Evolutionary conservation across 2,797 vertebrate genomes (phyloP), one percentile per base, ranked within the genome.

Genomic region (Rhynchonycteris naso): DNA sequence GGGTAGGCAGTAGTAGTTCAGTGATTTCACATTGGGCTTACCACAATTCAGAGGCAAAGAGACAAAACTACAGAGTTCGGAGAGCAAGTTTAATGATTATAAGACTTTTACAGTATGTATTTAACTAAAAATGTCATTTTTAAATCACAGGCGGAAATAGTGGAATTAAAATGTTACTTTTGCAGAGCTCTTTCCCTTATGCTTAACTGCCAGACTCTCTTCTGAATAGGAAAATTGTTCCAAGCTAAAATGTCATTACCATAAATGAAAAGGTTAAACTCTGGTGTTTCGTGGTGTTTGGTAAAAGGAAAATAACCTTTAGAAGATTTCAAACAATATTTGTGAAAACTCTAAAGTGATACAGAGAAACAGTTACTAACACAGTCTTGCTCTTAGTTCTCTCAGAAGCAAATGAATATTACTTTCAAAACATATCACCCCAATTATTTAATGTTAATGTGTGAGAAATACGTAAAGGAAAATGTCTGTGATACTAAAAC

Each of bases 281-380:
- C 79, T 61, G 43, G 81, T 79, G 68, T 65, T 47, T 92, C 43
- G 33, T 88, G 95, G 61, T 93, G 33, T 69, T 94, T 59, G 74
- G 35, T 81, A 66, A 86, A 85, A 88, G 19, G 43, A 95, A 91
- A 88, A 75, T 61, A 78, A 26, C 10, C 58, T 2, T 76, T 87
- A 88, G 7, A 90, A 61, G 47, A 33, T 66, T 90, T 81, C 76
- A 92, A 69, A 18, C 21, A 33, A 75, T 24, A n/a, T 74, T 58
- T 78, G 1, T 85, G 83, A 68, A 85, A 72, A 78, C 35, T 30
- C 74, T 26, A 58, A 65, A 47, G 50, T 1, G 18, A 10, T 56
- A 38, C 68, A 72, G 38, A 52, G 24, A 52, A 91, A 83, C 21
- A 58, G n/a, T 68, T 68, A 43, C 19, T 54, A 75, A 19, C 5